Evolutionary conservation across 2,888 invertebrate genomes (phyloP), one percentile per base, ranked within the genome.

Genomic region (Lochmaea capreae): DNA sequence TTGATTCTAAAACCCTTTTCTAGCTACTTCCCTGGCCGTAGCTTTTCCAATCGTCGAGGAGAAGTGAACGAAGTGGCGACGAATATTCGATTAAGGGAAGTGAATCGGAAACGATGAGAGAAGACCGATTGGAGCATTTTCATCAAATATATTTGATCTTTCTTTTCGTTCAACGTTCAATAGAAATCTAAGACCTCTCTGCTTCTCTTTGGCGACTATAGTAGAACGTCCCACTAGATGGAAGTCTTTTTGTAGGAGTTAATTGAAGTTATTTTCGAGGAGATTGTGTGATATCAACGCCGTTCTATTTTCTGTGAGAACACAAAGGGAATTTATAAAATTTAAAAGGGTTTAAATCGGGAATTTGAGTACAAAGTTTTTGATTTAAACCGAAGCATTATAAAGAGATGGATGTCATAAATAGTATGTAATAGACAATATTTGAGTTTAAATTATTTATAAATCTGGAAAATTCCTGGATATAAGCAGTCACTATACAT

Each of bases 31-130:
- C 18, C 18, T 63, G 62, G 9, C 10, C 12, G 4, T 16, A 18
- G 9, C 18, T 12, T 11, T 63, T 43, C 62, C 18, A 43, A 42
- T 69, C 57, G 46, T 16, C 16, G 57, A 75, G 49, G 72, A 75
- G 62, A 71, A 71, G 72, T 72, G 76, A 77, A 77, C 81, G 82
- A 84, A 84, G 83, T 84, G 84, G 80, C 83, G 83, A 81, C 81
- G 83, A 83, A 83, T 81, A 85, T 84, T 85, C 84, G 84, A 85
- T 85, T 84, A 83, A 84, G 83, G 82, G 82, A 83, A 84, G 82
- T 83, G 83, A 84, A 84, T 84, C 80, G 84, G 80, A 83, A 77
- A 79, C 82, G 82, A 83, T 84, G 84, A 84, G 83, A 83, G 81
- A 81, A 77, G 80, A 81, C 77, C 81, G 81, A 82, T 83, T 82